phyloP scores from a whole-genome alignment of 2,888 invertebrate genomes.

The Uropetala carovei region DNA sequence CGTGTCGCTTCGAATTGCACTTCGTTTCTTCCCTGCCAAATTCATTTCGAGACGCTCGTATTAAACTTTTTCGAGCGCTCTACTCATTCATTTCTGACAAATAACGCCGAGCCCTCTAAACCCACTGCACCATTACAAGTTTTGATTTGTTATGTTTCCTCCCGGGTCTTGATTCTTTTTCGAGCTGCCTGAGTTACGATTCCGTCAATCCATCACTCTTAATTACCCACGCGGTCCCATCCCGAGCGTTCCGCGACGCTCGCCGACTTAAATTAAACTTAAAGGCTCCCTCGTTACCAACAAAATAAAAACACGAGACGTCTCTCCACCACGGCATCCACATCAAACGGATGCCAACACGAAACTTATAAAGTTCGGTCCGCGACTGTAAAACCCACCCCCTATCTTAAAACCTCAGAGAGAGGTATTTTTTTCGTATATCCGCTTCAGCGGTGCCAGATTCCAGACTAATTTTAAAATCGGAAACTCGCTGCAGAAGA shows the following conservation, averaged over 20 bases:
- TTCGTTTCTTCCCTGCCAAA: not conserved
- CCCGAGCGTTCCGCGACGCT: slow-evolving; percentile 10
- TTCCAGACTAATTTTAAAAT: slow-evolving; percentile 61
- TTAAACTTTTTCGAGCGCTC: not conserved
- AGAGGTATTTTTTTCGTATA: not conserved
- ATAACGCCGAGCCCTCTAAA: not conserved
- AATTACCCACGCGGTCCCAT: slow-evolving; percentile 39
- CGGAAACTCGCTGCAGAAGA: not conserved
- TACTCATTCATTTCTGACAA: slow-evolving; percentile 50
- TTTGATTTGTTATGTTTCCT: not conserved
- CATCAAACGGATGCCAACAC: slow-evolving; percentile 61
- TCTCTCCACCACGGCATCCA: not conserved
- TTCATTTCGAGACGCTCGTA: not conserved
- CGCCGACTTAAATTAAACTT: slow-evolving; percentile 46
- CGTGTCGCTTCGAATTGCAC: not conserved
- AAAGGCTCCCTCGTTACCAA: not conserved
- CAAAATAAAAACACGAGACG: not conserved
- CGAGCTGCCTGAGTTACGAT: not conserved
- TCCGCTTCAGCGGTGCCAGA: slow-evolving; percentile 50
- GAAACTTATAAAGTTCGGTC: slow-evolving; percentile 58
- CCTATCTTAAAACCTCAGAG: not conserved
- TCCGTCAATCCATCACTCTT: slow-evolving; percentile 44
- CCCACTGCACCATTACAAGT: not conserved
- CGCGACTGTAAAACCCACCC: slow-evolving; percentile 7
- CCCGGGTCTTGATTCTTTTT: not conserved